Percentiles rank a stretch among this genome's conserved stretches.
phyloP scores from a whole-genome alignment of 2,888 invertebrate genomes.

The Sinodicranocentrus sp. region DNA sequence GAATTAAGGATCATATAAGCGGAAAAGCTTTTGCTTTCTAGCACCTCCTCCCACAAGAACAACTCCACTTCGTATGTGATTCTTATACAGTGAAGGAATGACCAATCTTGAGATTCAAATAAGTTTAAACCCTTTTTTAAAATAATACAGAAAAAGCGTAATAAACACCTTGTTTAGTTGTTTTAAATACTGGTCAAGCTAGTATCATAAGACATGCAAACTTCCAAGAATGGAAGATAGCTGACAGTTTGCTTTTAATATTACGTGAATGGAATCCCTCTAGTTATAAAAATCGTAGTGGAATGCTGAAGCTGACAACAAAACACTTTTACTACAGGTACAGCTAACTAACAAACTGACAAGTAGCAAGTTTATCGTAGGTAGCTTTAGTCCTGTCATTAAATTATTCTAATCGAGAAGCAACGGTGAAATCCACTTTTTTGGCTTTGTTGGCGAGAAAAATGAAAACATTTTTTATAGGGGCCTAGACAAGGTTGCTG shows the following conservation, averaged over 20 bases:
- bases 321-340: slow-evolving; percentile 16
- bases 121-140: background rate
- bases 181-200: slow-evolving; percentile 41
- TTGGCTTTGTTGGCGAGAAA: slow-evolving; percentile 8
- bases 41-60: background rate
- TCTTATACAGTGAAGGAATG: no score
- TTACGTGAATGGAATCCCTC: slow-evolving; percentile 16
- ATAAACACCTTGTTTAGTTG: slow-evolving; percentile 48
- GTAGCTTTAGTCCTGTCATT: background rate
- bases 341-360: slow-evolving; percentile 15
- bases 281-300: background rate
- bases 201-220: background rate
- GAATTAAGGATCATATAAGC: slow-evolving; percentile 6
- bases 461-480: background rate
- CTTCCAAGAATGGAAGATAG: background rate
- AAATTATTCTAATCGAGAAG: slow-evolving; percentile 40
- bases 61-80: background rate
- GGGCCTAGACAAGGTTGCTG: background rate
- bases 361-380: background rate
- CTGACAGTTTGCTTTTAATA: slow-evolving; percentile 5
- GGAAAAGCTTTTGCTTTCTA: slow-evolving; percentile 41
- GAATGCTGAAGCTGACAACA: background rate
- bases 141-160: slow-evolving; percentile 5
- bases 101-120: no score
- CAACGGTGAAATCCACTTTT: slow-evolving; percentile 62